phyloP scores from a whole-genome alignment of 2,888 invertebrate genomes.

The Druceiella hillmani region DNA sequence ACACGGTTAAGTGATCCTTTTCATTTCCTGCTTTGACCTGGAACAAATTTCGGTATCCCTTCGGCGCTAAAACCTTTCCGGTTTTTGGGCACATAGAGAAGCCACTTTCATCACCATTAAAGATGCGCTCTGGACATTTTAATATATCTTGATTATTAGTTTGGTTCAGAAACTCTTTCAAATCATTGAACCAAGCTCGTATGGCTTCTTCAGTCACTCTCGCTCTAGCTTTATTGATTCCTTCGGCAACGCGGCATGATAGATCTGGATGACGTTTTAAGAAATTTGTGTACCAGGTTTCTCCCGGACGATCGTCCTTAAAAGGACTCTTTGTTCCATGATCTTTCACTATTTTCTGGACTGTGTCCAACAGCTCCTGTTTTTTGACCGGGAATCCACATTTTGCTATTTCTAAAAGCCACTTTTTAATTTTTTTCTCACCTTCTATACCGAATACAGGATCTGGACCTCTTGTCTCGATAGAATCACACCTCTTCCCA shows the following conservation, averaged over 20 bases:
- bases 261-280: conserved; percentile 26
- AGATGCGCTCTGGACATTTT: conserved; percentile 24
- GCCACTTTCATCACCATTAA: conserved; percentile 26
- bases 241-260: conserved; percentile 25
- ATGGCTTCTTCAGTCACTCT: conserved; percentile 27
- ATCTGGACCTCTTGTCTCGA: no score
- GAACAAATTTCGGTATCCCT: conserved; percentile 25
- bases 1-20: conserved; percentile 25
- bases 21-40: conserved; percentile 23
- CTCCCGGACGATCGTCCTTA: conserved; percentile 8
- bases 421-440: no score
- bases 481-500: no score
- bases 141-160: conserved; percentile 24
- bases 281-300: conserved; percentile 27
- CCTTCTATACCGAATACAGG: no score
- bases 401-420: no score
- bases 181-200: conserved; percentile 27
- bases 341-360: no score
- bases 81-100: conserved; percentile 26
- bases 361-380: no score
- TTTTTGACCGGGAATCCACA: no score
- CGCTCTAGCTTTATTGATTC: conserved; percentile 26
- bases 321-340: no score
- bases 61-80: conserved; percentile 27
- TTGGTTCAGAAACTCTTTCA: conserved; percentile 23